Evolutionary conservation across 53 echinoderm and acorn worm species (phyloP), one percentile per base, ranked within the genome.

Genomic region (Mesocentrotus franciscanus): DNA sequence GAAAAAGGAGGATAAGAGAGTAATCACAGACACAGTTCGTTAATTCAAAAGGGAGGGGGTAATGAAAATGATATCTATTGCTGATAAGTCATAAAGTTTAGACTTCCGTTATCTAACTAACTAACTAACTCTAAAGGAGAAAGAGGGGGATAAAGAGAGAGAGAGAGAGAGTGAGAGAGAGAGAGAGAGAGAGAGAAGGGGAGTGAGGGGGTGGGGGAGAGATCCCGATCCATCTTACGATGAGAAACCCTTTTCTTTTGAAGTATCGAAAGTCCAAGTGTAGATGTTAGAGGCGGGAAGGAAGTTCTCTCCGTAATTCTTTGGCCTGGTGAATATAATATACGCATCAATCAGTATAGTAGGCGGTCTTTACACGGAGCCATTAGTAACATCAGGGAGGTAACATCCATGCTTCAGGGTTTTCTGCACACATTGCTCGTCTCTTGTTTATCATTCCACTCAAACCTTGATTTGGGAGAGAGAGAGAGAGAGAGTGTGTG

Each of bases 381-480:
- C 79, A 36, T 79, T 79, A 36, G 79, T 79, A 79, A 79, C 39
- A 81, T 17, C 81, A n/a, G n/a, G n/a, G n/a, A n/a, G n/a, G n/a
- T n/a, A 79, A 79, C 39, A 81, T 17, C 81, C 81, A 81, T 81
- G 81, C 81, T 20, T 81, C 34, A 81, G 8, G 81, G 42, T 42
- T 33, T 81, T 81, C 18, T 8, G 81, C 8, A 6, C 64, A 81
- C 39, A 81, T 81, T 42, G 20, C 8, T 81, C 22, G 18, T 81
- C 81, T 81, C 20, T 81, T 81, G 81, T 42, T 81, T 81, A 81
- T 81, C 81, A 81, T 81, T 81, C 34, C 81, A 36, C 8, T 42
- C 20, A 39, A 34, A 78, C 36, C 78, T 72, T 78, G 78, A 78
- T 27, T 78, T 78, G 14, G 26, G 24, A 56, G 16, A 22, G 85